Conservation (phyloP, 2,888 invertebrate genomes). For the Tortricodes alternella region DNA sequence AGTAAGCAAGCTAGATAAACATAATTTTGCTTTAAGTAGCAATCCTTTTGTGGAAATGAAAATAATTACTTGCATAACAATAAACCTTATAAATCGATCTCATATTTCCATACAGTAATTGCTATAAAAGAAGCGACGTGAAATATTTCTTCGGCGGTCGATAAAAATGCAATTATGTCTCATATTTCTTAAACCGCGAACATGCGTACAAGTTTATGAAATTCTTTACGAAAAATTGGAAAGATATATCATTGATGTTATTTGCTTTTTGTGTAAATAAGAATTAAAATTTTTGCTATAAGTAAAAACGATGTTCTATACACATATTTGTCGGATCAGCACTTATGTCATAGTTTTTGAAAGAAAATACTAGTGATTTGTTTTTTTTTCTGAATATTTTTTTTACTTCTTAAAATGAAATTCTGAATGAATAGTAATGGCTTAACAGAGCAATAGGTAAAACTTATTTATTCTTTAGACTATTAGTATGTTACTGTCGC, state of each 20-base stretch:
- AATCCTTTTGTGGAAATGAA: background rate
- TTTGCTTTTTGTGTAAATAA: too few species aligned
- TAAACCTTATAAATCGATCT: conserved; percentile 21
- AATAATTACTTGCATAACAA: background rate
- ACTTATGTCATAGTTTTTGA: too few species aligned
- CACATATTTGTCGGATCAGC: too few species aligned
- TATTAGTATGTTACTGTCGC: too few species aligned
- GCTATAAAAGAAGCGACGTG: conserved; percentile 40
- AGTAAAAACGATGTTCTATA: too few species aligned
- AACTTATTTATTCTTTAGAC: too few species aligned
- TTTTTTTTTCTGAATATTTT: too few species aligned
- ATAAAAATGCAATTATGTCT: conserved; percentile 50
- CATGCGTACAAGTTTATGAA: conserved; percentile 1
- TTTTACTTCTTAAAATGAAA: too few species aligned
- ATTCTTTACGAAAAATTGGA: conserved; percentile 22
- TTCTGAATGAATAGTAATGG: too few species aligned
- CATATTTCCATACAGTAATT: conserved; percentile 34
- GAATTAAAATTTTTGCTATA: too few species aligned
- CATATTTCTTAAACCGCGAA: conserved; percentile 43
- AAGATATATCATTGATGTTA: background rate
- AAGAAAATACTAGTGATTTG: too few species aligned
- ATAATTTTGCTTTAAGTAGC: background rate
- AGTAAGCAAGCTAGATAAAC: conserved; percentile 6
- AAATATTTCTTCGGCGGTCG: conserved; percentile 44
- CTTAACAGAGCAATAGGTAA: too few species aligned